Evolutionary conservation across 2,888 invertebrate species (phyloP), one percentile per base, ranked within the genome.

Genomic region (Drosophila ustulata): DNA sequence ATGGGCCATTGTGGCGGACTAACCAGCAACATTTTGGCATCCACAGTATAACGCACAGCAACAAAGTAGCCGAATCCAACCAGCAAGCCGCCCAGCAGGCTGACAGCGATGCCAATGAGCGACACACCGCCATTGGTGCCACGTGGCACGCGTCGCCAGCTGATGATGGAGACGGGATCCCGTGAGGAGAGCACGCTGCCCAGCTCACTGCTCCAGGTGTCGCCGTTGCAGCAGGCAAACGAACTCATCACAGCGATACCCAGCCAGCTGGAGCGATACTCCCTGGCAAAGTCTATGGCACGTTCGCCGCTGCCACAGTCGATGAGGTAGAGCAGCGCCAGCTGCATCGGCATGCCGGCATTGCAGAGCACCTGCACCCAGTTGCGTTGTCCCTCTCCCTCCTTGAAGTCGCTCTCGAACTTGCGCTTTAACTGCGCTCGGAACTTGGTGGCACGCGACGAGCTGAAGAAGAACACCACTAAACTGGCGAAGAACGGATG

Each of bases 291-390:
- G 91, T 98, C 95, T 47, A 98, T 94, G 1, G 96, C 95, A 28
- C 94, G 93, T 90, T 98, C 97, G 3, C 95, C 95, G 75, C 95
- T 95, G 0, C 97, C 97, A 62, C 95, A 94, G 92, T 97, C 97
- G 70, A 97, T 91, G 71, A 97, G 92, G 90, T 97, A 97, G 25
- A 97, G 92, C 37, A 97, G 88, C 0, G 95, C 96, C 52, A 97
- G 92, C 87, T 96, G 95, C 0, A 96, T 94, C 18, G 97, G 97
- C 94, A 97, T 96, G n/a, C 97, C 97, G 1, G 90, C 96, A 93
- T 98, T 98, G 90, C 97, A 97, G 0, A 98, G 91, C 5, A 97
- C 97, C 92, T 98, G 98, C 11, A 97, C 93, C 97, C 98, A 98
- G 91, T 96, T 97, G 70, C 98, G 94, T 91, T 96, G 96, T 0